A percentile compares a stretch with the other conserved stretches of the same genome.
Conservation (phyloP, 2,797 vertebrate species). For the Phylloscopus collybita region DNA sequence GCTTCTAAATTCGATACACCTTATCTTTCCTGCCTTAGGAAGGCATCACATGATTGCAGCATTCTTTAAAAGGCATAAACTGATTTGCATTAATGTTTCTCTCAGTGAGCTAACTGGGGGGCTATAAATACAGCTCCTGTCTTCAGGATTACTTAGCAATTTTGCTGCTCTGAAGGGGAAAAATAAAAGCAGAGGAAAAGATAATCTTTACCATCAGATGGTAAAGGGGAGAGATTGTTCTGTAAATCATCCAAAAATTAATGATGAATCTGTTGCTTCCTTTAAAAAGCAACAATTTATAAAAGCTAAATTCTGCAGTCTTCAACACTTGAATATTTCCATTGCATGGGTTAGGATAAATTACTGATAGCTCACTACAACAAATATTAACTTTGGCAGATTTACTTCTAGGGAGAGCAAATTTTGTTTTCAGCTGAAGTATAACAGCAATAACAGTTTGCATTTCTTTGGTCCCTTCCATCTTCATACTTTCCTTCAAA, state of each 20-base stretch:
- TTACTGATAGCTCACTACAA: background rate
- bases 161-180: background rate
- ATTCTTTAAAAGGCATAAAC: slow-evolving; percentile 32
- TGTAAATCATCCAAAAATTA: background rate
- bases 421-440: background rate
- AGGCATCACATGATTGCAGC: background rate
- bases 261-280: background rate
- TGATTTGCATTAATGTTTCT: slow-evolving; percentile 40
- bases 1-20: background rate
- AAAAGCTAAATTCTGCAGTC: background rate
- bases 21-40: background rate
- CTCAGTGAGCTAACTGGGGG: background rate
- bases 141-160: slow-evolving; percentile 35
- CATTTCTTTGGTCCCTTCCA: background rate
- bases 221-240: background rate
- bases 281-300: background rate
- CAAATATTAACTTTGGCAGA: background rate
- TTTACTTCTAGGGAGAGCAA: background rate
- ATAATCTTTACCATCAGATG: background rate
- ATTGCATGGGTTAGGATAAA: background rate
- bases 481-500: background rate
- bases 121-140: slow-evolving; percentile 32
- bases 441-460: background rate
- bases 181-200: background rate
- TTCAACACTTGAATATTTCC: background rate